Conservation (phyloP, 2,113 vertebrate species). For the Ascaphus truei region DNA sequence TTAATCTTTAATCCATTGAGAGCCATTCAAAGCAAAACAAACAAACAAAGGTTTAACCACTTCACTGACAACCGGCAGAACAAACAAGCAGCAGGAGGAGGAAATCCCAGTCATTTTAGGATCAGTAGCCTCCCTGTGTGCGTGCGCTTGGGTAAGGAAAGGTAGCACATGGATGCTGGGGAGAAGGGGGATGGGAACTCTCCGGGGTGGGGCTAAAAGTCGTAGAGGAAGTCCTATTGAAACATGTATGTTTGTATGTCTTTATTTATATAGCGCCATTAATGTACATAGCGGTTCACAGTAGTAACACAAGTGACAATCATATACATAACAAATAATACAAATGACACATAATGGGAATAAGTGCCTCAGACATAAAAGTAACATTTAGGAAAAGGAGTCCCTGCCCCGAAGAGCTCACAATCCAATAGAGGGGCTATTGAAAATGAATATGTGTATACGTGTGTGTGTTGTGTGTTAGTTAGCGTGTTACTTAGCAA, state of each 20-base stretch:
- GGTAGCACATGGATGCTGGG: slow-evolving; percentile 49
- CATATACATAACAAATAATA: too few species aligned
- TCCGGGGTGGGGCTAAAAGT: slow-evolving; percentile 5
- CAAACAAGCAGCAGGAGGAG: slow-evolving; percentile 63
- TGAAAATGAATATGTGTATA: too few species aligned
- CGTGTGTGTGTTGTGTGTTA: background rate
- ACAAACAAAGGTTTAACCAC: slow-evolving; percentile 80
- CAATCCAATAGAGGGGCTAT: too few species aligned
- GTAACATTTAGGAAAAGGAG: too few species aligned
- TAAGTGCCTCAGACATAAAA: too few species aligned
- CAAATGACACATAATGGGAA: too few species aligned
- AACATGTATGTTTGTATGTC: too few species aligned
- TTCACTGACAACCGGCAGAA: slow-evolving; percentile 70
- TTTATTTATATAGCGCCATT: too few species aligned
- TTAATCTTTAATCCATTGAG: slow-evolving; percentile 76
- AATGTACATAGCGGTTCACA: too few species aligned
- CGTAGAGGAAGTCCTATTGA: slow-evolving; percentile 13
- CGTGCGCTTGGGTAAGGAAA: slow-evolving; percentile 64
- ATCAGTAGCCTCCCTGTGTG: slow-evolving; percentile 64
- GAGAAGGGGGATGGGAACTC: slow-evolving; percentile 7
- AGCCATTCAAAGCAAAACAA: slow-evolving; percentile 78
- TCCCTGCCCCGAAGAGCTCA: too few species aligned
- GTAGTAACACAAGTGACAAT: too few species aligned
- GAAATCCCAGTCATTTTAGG: slow-evolving; percentile 70
- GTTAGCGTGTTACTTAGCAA: background rate